phyloP scores from a whole-genome alignment of 2,888 invertebrate species.

The Agonum fuliginosum region DNA sequence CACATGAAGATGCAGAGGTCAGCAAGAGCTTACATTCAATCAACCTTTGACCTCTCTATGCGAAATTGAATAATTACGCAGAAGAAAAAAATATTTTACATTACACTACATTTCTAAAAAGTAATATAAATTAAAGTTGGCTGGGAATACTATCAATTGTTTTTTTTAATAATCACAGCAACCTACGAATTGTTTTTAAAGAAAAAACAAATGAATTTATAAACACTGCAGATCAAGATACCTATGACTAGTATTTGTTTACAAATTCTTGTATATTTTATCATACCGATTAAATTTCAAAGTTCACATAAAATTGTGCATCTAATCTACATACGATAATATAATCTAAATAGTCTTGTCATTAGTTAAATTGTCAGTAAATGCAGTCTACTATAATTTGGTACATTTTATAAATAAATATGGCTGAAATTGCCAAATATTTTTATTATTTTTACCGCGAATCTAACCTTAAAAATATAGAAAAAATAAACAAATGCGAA shows the following conservation, averaged over 20 bases:
- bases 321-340: not conserved
- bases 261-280: not conserved
- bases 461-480: slow-evolving; percentile 37
- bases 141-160: no score
- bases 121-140: no score
- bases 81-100: slow-evolving; percentile 18
- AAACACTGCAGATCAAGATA: not conserved
- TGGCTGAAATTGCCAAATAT: not conserved
- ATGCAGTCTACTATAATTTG: not conserved
- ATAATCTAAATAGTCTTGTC: not conserved
- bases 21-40: slow-evolving; percentile 32
- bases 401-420: slow-evolving; percentile 17
- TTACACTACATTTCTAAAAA: no score
- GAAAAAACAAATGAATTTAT: not conserved
- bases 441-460: not conserved
- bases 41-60: slow-evolving; percentile 33
- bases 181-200: not conserved
- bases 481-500: not conserved
- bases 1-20: slow-evolving; percentile 17
- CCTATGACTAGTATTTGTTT: not conserved
- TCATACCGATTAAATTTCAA: not conserved
- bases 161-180: not conserved
- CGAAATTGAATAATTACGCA: slow-evolving; percentile 42
- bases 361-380: not conserved
- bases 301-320: not conserved